Evolutionary conservation across 30 jellyfish, hydroid and myxozoan species (phyloP).

Genomic region (Pelagia noctiluca): DNA sequence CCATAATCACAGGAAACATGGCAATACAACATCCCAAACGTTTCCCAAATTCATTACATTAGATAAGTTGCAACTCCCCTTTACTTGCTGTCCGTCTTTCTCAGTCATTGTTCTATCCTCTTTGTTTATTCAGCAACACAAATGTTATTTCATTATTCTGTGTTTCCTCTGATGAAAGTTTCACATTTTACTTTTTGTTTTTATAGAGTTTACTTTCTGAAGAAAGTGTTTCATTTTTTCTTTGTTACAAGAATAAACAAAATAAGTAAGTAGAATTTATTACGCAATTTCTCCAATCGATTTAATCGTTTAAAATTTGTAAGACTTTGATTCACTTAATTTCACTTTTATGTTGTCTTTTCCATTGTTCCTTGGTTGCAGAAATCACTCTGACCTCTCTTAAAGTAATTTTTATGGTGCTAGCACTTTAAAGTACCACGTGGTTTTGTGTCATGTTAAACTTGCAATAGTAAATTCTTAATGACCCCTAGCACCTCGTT

Average conservation of each 20-base stretch:
- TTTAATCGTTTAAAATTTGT: no score
- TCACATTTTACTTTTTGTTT: constrained; percentile 4
- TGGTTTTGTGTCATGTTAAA: no score
- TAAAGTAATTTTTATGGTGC: no score
- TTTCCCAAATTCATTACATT: neutral
- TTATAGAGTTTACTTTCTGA: constrained; percentile 74
- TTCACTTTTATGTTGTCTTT: no score
- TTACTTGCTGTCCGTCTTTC: neutral
- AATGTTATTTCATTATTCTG: neutral
- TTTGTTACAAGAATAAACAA: constrained; percentile 77
- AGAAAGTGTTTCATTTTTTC: constrained; percentile 72
- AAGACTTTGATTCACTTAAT: no score
- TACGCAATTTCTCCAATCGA: neutral
- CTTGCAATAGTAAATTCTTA: no score
- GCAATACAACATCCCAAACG: neutral
- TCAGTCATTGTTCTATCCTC: neutral
- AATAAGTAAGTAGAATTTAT: constrained; percentile 42
- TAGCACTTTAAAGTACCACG: no score
- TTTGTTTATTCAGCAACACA: neutral
- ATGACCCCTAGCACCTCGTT: no score
- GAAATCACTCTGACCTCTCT: no score
- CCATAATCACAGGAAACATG: neutral
- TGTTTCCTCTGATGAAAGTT: neutral
- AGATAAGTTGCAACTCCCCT: neutral
- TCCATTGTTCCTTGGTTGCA: no score